Base-by-base conservation (phyloP, 2,888 invertebrate species). In the Phragmatobia fuliginosa region DNA sequence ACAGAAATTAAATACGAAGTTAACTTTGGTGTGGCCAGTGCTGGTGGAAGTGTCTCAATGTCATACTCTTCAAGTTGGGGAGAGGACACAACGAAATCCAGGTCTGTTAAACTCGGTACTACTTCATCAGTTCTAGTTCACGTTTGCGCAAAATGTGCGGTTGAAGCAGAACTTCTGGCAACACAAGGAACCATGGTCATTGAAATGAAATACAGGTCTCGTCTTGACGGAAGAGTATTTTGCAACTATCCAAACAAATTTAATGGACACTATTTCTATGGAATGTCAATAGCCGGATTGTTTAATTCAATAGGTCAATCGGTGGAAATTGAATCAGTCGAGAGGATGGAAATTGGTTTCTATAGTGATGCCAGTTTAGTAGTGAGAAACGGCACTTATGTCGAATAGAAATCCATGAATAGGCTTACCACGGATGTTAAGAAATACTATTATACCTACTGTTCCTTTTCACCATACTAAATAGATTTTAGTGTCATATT, bases 181-280 rank as follows among this genome's bases (percentile, higher is more conserved):
- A 10, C 11, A 4, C 0, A 49, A 6, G 63, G 31, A 5, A 32
- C 62, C 1, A 2, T 45, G n/a, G 32, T 32, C 2, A 31, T 63
- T 41, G 62, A 63, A 14, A 14, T 63, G 1, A 5, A n/a, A 6
- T 32, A 63, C 11, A 2, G 10, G n/a, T 11, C 21, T n/a, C 11
- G n/a, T 49, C 32, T 63, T 3, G 31, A 62, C 21, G 62, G 62
- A 62, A 41, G 41, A 25, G 41, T 62, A 5, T 62, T 28, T 32
- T 62, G 62, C 31, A 62, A 32, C 14, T 45, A 62, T 62, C 21
- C 28, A 21, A 4, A 18, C 5, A 62, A 38, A 31, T 21, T 16
- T 28, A 8, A 41, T 14, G 62, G 41, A 18, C 62, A 41, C 11
- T 4, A 62, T 11, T 62, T 62, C 41, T 62, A 41, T 28, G n/a